These are phyloP conservation scores for Notarius quadriscutis DNA, from an alignment of 2,113 vertebrate genomes.

Conservation along the genomic window DNA sequence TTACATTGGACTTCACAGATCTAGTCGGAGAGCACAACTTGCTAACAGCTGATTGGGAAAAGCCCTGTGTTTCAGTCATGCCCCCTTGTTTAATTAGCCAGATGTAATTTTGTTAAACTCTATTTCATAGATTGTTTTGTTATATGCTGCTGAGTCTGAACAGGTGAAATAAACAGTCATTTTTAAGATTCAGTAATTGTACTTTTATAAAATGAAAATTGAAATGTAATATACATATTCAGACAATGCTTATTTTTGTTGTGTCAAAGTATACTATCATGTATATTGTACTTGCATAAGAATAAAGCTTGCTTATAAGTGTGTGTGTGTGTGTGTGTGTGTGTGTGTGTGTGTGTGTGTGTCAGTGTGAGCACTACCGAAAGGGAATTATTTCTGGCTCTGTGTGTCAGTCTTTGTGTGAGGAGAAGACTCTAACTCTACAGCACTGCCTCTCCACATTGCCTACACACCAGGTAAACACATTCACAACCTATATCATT, in stretches of 20 bases:
- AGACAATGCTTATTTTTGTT: background rate
- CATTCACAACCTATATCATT: background rate
- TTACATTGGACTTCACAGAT: background rate
- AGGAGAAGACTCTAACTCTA: constrained; percentile 80
- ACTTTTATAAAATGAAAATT: background rate
- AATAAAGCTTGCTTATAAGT: background rate
- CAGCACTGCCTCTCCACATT: constrained; percentile 86
- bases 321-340: background rate
- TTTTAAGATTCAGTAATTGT: background rate
- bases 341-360: constrained; percentile 28
- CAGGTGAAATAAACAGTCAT: background rate
- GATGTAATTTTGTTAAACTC: background rate
- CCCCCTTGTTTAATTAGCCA: background rate
- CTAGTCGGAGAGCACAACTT: background rate
- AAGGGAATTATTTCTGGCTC: constrained; percentile 94
- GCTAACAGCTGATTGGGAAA: background rate
- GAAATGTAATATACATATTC: background rate
- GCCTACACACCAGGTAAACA: constrained; percentile 83
- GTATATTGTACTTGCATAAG: background rate
- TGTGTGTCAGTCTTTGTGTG: constrained; percentile 87
- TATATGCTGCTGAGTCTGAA: background rate
- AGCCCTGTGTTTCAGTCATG: background rate
- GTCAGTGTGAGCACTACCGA: constrained; percentile 93
- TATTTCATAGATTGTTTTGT: background rate
- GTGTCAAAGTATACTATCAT: background rate